A percentile compares a stretch with the other conserved stretches of the same genome.
Evolutionary conservation across 2,888 invertebrate genomes (phyloP).

Genomic region (Tinea pellionella): DNA sequence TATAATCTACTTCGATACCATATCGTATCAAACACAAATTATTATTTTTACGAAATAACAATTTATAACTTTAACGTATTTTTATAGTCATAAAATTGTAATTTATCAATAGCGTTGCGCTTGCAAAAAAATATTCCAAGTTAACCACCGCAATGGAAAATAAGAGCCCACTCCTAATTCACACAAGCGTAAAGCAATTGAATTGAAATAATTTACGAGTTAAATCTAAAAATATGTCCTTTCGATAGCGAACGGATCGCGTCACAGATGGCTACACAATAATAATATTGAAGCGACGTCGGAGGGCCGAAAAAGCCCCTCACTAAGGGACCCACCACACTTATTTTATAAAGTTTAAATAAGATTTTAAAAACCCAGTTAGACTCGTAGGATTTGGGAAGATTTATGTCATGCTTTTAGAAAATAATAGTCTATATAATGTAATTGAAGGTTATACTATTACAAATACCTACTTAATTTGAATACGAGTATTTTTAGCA

Average conservation of each 20-base stretch:
- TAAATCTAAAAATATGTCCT: constrained; percentile 69
- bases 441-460: constrained; percentile 14
- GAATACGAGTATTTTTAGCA: no score
- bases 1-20: no score
- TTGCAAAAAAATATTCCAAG: background rate
- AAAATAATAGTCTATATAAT: constrained; percentile 10
- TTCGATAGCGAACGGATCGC: constrained; percentile 49
- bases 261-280: constrained; percentile 69
- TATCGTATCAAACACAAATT: no score
- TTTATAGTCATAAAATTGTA: no score
- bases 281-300: constrained; percentile 27
- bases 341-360: constrained; percentile 68
- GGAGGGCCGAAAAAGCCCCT: constrained; percentile 31
- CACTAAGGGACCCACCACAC: constrained; percentile 44
- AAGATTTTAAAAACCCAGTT: constrained; percentile 60
- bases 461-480: no score
- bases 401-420: constrained; percentile 18
- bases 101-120: no score
- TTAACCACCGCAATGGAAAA: constrained; percentile 28
- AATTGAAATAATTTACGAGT: constrained; percentile 64
- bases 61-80: no score
- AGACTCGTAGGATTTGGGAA: constrained; percentile 36
- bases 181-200: constrained; percentile 66
- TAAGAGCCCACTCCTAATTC: constrained; percentile 53
- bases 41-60: no score